phyloP scores from a whole-genome alignment of 2,888 invertebrate species.

The Nyleta sp. region DNA sequence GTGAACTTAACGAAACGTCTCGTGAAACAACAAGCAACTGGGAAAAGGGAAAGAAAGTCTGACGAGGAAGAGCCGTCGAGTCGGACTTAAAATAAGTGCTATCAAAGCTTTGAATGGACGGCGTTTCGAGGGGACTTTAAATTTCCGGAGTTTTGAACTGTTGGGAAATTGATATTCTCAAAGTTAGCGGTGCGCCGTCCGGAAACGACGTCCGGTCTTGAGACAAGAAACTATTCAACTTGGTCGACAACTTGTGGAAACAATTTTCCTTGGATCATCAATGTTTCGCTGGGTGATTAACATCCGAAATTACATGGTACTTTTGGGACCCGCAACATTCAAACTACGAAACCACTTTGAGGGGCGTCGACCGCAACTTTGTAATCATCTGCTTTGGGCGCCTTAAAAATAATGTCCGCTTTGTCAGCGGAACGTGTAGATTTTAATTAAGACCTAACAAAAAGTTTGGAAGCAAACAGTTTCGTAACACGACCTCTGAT shows the following conservation, averaged over 20 bases:
- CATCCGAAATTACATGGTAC: constrained; percentile 33
- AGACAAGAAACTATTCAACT: constrained; percentile 47
- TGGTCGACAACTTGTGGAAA: constrained; percentile 43
- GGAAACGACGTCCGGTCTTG: constrained; percentile 32
- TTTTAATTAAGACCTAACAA: too few relatives aligned
- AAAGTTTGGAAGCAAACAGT: too few relatives aligned
- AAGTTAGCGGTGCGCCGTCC: constrained; percentile 32
- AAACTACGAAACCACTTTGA: constrained; percentile 13
- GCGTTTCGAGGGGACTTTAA: constrained; percentile 49
- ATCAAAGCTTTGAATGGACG: constrained; percentile 44
- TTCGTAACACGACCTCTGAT: too few relatives aligned
- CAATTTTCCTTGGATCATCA: constrained; percentile 48
- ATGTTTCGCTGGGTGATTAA: constrained; percentile 41
- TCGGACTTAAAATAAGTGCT: constrained; percentile 46
- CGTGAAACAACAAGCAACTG: constrained; percentile 32
- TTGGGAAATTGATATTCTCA: constrained; percentile 57
- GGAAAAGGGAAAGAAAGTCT: constrained; percentile 31
- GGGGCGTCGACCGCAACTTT: constrained; percentile 1
- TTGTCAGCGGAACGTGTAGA: too few relatives aligned
- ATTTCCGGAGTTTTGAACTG: constrained; percentile 58
- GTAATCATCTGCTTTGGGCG: not conserved
- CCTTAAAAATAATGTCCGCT: not conserved
- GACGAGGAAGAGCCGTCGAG: constrained; percentile 17
- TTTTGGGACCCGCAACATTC: constrained; percentile 15
- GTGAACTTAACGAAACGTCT: constrained; percentile 24